Evolutionary conservation across 2,113 vertebrate species (phyloP).

Genomic region (Channa maculata): DNA sequence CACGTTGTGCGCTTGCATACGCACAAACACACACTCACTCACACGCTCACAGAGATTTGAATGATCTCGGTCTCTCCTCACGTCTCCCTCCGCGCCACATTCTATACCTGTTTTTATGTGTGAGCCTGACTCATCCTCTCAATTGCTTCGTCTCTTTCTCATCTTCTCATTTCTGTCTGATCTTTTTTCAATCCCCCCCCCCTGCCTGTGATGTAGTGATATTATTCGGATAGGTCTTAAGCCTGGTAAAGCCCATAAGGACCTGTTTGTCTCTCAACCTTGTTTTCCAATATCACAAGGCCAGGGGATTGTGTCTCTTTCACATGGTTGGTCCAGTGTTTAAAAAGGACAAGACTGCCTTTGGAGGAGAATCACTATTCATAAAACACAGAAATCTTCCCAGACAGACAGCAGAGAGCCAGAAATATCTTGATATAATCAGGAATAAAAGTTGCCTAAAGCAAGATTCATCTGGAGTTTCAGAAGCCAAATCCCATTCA

Average conservation of each 20-base stretch:
- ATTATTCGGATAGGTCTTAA: conserved; percentile 73
- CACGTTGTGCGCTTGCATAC: conserved; percentile 28
- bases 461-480: conserved; percentile 31
- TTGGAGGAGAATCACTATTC: conserved; percentile 34
- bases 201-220: conserved; percentile 72
- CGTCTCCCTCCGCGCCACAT: conserved; percentile 66
- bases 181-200: conserved; percentile 69
- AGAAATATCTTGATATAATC: conserved; percentile 1
- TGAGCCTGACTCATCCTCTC: conserved; percentile 78
- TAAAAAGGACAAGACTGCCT: conserved; percentile 33
- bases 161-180: conserved; percentile 72
- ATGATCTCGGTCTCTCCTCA: conserved; percentile 74
- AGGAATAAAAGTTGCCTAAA: conserved; percentile 5
- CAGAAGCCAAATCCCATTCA: conserved; percentile 17
- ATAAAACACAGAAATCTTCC: conserved; percentile 20
- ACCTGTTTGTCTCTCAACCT: conserved; percentile 65
- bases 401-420: background rate
- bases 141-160: conserved; percentile 74
- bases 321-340: conserved; percentile 46
- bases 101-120: conserved; percentile 77
- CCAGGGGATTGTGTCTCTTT: conserved; percentile 56
- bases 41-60: conserved; percentile 48
- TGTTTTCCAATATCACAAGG: conserved; percentile 62
- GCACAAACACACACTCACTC: conserved; percentile 28
- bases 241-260: conserved; percentile 67